A percentile compares a stretch with the other conserved stretches of the same genome.
Conservation (phyloP, 35 echinoderm and acorn worm species). For the Amphiura filiformis region DNA sequence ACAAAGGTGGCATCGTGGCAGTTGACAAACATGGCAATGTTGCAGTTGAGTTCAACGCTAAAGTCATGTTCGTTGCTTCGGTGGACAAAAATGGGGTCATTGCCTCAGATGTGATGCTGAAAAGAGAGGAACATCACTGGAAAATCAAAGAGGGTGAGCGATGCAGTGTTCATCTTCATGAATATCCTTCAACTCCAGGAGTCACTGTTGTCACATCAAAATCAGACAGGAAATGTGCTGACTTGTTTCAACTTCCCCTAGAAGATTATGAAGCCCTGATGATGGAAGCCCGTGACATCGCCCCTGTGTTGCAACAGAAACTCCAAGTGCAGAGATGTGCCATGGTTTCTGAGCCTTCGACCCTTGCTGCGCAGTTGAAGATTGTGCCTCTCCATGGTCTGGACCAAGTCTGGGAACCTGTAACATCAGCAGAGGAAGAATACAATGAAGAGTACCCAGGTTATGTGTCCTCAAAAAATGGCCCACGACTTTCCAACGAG, state of each 20-base stretch:
- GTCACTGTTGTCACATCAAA: neutral
- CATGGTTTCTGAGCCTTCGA: neutral
- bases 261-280: neutral
- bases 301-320: neutral
- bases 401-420: neutral
- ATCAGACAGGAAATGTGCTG: neutral
- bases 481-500: neutral
- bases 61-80: too few relatives aligned
- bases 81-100: too few relatives aligned
- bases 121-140: neutral
- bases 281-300: neutral
- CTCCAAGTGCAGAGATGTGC: neutral
- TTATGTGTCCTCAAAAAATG: slow-evolving; percentile 11
- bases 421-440: neutral
- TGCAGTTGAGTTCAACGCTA: too few relatives aligned
- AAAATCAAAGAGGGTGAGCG: neutral
- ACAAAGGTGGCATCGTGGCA: too few relatives aligned
- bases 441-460: neutral
- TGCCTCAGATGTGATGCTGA: too few relatives aligned
- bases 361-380: neutral
- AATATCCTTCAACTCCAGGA: neutral
- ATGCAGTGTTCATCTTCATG: neutral
- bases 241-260: neutral
- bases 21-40: too few relatives aligned
- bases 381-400: neutral